Base-by-base conservation (phyloP, 2,113 vertebrate species). In the Chelonoidis abingdonii region DNA sequence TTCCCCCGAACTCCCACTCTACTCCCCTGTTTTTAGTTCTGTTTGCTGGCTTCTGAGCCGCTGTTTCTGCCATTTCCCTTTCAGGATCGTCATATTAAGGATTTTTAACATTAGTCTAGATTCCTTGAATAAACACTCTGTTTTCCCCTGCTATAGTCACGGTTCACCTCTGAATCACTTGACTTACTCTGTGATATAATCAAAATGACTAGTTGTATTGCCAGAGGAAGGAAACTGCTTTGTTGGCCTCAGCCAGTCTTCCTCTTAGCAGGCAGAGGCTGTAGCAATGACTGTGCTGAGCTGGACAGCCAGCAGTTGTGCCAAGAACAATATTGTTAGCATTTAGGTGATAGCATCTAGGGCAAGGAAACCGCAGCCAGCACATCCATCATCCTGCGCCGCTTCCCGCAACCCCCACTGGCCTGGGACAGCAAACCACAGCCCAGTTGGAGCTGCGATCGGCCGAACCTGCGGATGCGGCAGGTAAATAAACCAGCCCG, bases 291-390 rank as follows among this genome's bases (percentile, higher is more conserved):
- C 84, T 87, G 52, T 90, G 84, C 90, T 0, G 29, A 94, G 82
- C 75, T 84, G 93, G 90, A 97, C 91, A 80, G 59, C 81, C 78
- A 89, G 80, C 80, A 17, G 1, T 79, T 31, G 4, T 89, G 97
- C 98, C 98, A 98, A 98, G 92, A 98, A 95, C 80, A 98, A 98
- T 97, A 97, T 89, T 97, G 88, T 94, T 96, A 96, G 90, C 91
- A 91, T 97, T 97, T 92, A 97, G 97, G 91, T 95, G 97, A 96
- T 95, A 95, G 88, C 47, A 87, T 95, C 47, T 80, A 93, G 79
- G 50, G 50, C 50, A 50, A 50, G 50, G 13, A 50, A 50, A 13
- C 50, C 13, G 13, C 50, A 5, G 50, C 13, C 50, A 50, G 50
- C 50, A 50, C 50, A 50, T 50, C 50, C 50, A 13, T 50, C 50